These are phyloP conservation scores for Graphium colonna DNA, from an alignment of 2,888 invertebrate genomes.

Conservation along the genomic window DNA sequence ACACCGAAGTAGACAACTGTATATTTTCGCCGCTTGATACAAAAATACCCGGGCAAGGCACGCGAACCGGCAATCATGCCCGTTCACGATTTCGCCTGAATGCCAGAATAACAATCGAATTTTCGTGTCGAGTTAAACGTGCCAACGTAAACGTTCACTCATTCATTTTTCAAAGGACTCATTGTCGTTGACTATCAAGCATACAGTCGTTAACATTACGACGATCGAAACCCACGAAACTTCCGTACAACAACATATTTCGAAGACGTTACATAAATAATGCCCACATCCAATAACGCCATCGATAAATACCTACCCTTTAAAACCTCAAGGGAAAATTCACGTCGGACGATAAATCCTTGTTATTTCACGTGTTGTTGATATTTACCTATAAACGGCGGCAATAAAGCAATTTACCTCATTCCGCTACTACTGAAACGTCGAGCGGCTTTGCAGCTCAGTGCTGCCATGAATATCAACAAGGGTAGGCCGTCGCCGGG, in stretches of 20 bases:
- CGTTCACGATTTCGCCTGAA: constrained; percentile 52
- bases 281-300: background rate
- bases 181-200: background rate
- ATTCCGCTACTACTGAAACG: constrained; percentile 48
- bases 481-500: constrained; percentile 42
- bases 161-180: constrained; percentile 4
- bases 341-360: constrained; percentile 35
- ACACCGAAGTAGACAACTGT: constrained; percentile 20
- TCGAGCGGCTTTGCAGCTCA: constrained; percentile 38
- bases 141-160: constrained; percentile 27
- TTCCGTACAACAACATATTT: background rate
- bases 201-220: background rate
- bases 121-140: constrained; percentile 36
- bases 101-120: constrained; percentile 61
- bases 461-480: constrained; percentile 67
- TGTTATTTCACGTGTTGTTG: constrained; percentile 33
- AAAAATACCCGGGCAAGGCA: constrained; percentile 55
- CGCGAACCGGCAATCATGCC: constrained; percentile 68
- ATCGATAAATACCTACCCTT: background rate
- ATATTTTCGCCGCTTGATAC: constrained; percentile 42
- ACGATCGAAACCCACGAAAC: too few relatives aligned
- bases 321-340: constrained; percentile 35
- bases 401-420: constrained; percentile 70
- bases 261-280: background rate
- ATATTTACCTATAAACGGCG: constrained; percentile 53